Evolutionary conservation across 2,888 invertebrate genomes (phyloP), one percentile per base, ranked within the genome.

Genomic region (Harmothoe impar): DNA sequence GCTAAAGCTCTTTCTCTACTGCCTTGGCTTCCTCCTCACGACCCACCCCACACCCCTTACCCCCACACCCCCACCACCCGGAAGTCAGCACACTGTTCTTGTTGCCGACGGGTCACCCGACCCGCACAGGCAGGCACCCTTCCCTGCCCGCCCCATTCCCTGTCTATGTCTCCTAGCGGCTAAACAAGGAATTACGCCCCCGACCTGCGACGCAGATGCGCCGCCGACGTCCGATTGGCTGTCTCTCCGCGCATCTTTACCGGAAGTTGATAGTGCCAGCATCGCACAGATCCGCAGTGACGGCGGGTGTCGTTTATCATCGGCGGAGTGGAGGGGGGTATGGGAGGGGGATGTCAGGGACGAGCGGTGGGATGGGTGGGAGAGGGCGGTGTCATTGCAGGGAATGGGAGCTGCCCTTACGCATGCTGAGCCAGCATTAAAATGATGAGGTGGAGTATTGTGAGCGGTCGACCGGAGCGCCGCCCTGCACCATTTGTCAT

Each of bases 391-490:
- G n/a, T 20, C 62, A 62, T 1, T 62, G 62, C 62, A 62, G n/a
- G 62, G n/a, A 62, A 20, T n/a, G 62, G 62, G n/a, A 20, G 20
- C 62, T 62, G 62, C 62, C 7, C 62, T n/a, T 62, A 15, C 29
- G 31, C 29, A 72, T 29, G 72, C 72, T 72, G 72, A 72, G 20
- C 72, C 72, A 15, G 25, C 31, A 25, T 25, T 72, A 29, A 72
- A 72, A 72, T 72, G 72, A 72, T 72, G 72, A 29, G 29, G 72
- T 29, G 5, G 72, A 25, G 15, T 72, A 72, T 72, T 72, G 72
- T 72, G 72, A 25, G 0, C 72, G 72, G 29, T 29, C 72, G 29
- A 25, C 29, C 72, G 29, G 5, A 72, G 25, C 72, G 29, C 72
- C 5, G 7, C 72, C 29, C 72, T 15, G 25, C 25, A 25, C 29